These are phyloP conservation scores for Homalodisca vitripennis DNA, from an alignment of 1,140 invertebrate genomes.

Conservation along the genomic window DNA sequence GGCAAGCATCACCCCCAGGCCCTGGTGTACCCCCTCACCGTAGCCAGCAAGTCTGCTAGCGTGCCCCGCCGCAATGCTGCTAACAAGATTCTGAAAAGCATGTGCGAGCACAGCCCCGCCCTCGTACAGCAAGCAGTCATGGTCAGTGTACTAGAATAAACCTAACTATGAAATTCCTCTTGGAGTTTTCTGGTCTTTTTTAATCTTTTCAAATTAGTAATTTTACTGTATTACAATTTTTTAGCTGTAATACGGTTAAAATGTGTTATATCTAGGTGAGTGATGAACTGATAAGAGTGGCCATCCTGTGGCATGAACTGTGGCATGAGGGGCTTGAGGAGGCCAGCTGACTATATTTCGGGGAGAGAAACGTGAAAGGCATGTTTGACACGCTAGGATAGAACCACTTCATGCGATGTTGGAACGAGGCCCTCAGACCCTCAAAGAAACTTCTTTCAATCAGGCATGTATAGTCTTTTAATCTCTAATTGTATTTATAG, in stretches of 20 bases:
- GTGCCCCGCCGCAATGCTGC: slow-evolving; percentile 84
- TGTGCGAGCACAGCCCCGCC: slow-evolving; percentile 90
- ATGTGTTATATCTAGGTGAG: slow-evolving; percentile 74
- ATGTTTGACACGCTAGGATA: slow-evolving; percentile 86
- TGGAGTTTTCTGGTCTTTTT: too few relatives aligned
- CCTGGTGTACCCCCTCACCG: slow-evolving; percentile 95
- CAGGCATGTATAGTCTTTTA: too few relatives aligned
- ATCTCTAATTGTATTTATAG: too few relatives aligned
- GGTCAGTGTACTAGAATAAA: slow-evolving; percentile 51
- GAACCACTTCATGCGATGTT: slow-evolving; percentile 92
- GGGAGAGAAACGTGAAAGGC: slow-evolving; percentile 80
- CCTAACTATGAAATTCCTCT: too few relatives aligned
- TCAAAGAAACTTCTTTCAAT: slow-evolving; percentile 96
- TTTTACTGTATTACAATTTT: too few relatives aligned
- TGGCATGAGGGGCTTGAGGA: slow-evolving; percentile 99
- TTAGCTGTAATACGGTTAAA: too few relatives aligned
- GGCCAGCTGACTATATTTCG: slow-evolving; percentile 94
- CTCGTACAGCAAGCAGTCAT: slow-evolving; percentile 73
- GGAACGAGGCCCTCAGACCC: slow-evolving; percentile 80
- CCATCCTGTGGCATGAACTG: slow-evolving; percentile 98
- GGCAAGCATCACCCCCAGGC: slow-evolving; percentile 89
- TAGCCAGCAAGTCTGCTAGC: slow-evolving; percentile 94
- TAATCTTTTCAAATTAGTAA: too few relatives aligned
- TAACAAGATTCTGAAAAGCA: slow-evolving; percentile 91
- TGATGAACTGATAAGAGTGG: slow-evolving; percentile 96